Conservation (phyloP, 2,113 vertebrate genomes). For the Heptranchias perlo region DNA sequence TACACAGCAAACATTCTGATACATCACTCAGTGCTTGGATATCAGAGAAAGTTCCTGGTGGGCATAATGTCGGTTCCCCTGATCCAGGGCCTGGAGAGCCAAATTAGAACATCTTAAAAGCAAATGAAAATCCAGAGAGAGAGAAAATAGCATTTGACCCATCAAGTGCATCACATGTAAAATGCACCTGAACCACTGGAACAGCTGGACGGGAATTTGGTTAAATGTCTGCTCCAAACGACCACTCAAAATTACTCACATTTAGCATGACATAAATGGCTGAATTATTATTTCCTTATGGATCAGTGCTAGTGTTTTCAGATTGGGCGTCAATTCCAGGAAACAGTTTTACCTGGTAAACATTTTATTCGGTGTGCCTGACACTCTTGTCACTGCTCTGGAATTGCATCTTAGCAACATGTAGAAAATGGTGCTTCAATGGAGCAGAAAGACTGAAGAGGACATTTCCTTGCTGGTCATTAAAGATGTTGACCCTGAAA, state of each 20-base stretch:
- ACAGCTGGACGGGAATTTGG: background rate
- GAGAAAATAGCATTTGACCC: background rate
- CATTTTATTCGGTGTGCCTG: background rate
- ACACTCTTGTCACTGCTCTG: background rate
- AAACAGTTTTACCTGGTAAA: background rate
- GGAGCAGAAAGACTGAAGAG: background rate
- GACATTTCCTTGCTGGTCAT: background rate
- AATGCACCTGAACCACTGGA: background rate
- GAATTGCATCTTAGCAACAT: background rate
- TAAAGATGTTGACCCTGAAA: background rate
- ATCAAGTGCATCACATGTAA: background rate
- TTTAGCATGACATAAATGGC: background rate
- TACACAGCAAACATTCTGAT: slow-evolving; percentile 68
- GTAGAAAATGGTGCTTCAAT: background rate
- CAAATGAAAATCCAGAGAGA: background rate
- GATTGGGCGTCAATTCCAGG: background rate
- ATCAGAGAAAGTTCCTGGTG: slow-evolving; percentile 71
- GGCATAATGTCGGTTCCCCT: slow-evolving; percentile 64
- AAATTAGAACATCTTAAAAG: background rate
- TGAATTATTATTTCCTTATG: background rate
- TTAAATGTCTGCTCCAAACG: background rate
- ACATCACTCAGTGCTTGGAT: slow-evolving; percentile 50
- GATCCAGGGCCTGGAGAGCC: slow-evolving; percentile 62
- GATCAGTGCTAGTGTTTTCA: background rate
- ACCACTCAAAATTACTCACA: background rate